Conservation (phyloP, 64 coral and sea anemone genomes). For the Pocillopora verrucosa region DNA sequence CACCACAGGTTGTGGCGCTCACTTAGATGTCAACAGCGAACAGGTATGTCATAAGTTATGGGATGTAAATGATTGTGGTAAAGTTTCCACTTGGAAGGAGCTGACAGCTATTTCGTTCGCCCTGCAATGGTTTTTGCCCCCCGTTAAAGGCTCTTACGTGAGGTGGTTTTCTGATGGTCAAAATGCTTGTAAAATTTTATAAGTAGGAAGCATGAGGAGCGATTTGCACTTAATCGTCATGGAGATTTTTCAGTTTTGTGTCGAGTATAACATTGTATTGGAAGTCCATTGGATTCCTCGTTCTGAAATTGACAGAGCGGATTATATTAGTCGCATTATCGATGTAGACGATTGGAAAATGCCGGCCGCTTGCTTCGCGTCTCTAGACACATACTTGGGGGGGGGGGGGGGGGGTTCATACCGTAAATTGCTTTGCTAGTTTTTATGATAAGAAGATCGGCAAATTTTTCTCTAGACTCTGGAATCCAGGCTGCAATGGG, state of each 20-base stretch:
- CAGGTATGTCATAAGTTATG: constrained; percentile 44
- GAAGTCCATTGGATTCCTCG: constrained; percentile 55
- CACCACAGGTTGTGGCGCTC: not conserved
- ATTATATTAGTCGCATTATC: constrained; percentile 28
- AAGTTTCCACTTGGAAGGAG: not conserved
- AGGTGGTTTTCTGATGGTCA: constrained; percentile 8
- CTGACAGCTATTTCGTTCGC: not conserved
- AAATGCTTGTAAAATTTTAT: not conserved
- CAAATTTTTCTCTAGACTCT: constrained; percentile 10
- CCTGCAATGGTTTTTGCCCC: constrained; percentile 24
- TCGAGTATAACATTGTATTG: constrained; percentile 13
- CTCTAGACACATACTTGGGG: no score
- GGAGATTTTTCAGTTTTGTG: constrained; percentile 43
- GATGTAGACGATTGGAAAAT: no score
- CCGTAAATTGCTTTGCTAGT: constrained; percentile 23
- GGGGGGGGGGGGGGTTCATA: not conserved
- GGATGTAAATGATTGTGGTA: constrained; percentile 11
- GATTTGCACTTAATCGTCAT: constrained; percentile 26
- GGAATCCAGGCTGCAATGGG: constrained; percentile 43
- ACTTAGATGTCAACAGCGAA: constrained; percentile 25
- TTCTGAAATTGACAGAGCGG: constrained; percentile 43
- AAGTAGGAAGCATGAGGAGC: constrained; percentile 23
- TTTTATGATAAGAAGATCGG: constrained; percentile 2
- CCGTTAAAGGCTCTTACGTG: not conserved
- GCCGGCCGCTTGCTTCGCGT: no score